Base-by-base conservation (phyloP, 2,113 vertebrate genomes). In the Myiagra hebetior region DNA sequence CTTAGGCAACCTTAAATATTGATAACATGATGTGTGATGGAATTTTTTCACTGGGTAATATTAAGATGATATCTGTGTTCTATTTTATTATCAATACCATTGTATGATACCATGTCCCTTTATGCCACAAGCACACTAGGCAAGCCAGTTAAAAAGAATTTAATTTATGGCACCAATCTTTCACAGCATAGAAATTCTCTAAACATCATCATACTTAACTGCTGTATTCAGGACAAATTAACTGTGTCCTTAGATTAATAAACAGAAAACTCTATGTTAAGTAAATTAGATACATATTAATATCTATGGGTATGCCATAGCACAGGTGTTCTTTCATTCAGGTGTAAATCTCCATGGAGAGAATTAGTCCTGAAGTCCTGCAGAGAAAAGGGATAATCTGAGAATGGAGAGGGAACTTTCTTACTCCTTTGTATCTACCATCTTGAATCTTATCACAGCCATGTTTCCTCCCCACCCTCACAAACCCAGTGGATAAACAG, bases 381-480 rank as follows among this genome's bases (percentile, higher is more conserved):
- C 35, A 62, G 12, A 52, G 33, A 67, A 76, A 85, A 84, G 21
- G 8, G 7, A 77, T 59, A 73, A 68, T 50, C 39, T 85, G 47
- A 77, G 33, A 59, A 72, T 35, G 12, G 10, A 56, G 60, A 9
- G 64, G 8, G 7, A 80, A 67, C n/a, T 62, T 24, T 87, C 22
- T 75, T 46, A 24, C 37, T 65, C 39, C 85, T 65, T 89, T 59
- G 19, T 63, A 55, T 78, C 56, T 88, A 67, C 60, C 52, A 46
- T 70, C 85, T 68, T 86, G 73, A 88, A 81, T 95, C 52, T 42
- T 96, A 90, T 94, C 91, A 88, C 47, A 70, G 11, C 31, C 18
- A 0, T 37, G 35, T 84, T 96, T 97, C 95, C 95, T 96, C 88
- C 60, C 72, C 76, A 95, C 92, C 93, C 87, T 93, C 59, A 60